Evolutionary conservation across 2,113 vertebrate genomes (phyloP).

Genomic region (Pao palembangensis): DNA sequence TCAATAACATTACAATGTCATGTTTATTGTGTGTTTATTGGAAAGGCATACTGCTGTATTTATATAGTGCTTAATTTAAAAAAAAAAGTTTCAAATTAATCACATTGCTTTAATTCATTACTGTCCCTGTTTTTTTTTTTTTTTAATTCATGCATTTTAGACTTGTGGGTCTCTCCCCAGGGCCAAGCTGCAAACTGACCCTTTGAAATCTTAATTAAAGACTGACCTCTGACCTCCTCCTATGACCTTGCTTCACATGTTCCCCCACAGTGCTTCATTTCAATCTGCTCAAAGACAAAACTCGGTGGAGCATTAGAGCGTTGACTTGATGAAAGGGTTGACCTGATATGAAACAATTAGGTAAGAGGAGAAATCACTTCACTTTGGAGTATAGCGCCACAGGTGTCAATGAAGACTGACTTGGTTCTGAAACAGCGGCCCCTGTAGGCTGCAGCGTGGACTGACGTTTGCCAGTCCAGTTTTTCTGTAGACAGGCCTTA

Average conservation of each 20-base stretch:
- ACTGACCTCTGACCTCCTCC: conserved; percentile 40
- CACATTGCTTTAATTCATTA: conserved; percentile 22
- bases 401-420: conserved; percentile 8
- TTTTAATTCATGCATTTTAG: conserved; percentile 41
- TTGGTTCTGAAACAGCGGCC: conserved; percentile 2
- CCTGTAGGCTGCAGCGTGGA: too few relatives aligned
- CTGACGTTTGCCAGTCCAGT: too few relatives aligned
- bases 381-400: neutral
- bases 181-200: conserved; percentile 39
- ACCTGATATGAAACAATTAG: too few relatives aligned
- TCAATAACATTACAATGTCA: too few relatives aligned
- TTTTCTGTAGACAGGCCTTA: too few relatives aligned
- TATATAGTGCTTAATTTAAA: too few relatives aligned
- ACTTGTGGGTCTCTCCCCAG: conserved; percentile 24
- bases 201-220: conserved; percentile 50
- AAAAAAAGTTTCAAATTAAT: too few relatives aligned
- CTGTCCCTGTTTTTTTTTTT: neutral
- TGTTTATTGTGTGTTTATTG: too few relatives aligned
- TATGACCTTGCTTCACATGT: conserved; percentile 28
- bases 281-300: conserved; percentile 23
- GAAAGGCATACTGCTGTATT: too few relatives aligned
- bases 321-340: neutral
- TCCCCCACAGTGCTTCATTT: neutral
- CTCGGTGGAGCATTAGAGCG: conserved; percentile 20
- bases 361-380: neutral